Base-by-base conservation (phyloP, 2,888 invertebrate species). In the Iphiclides podalirius region DNA sequence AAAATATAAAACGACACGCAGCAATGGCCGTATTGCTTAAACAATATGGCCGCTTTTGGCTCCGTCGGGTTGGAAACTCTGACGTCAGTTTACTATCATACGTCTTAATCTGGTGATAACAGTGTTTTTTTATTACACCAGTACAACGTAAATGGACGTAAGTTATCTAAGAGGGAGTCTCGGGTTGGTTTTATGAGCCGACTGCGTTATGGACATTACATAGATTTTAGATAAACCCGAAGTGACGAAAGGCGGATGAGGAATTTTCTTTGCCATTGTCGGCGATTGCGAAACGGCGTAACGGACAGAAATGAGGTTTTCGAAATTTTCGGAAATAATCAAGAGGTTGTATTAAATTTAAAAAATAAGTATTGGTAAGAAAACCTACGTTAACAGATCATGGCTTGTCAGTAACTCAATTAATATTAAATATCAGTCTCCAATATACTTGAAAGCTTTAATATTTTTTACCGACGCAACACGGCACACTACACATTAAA, bases 71-170 rank as follows among this genome's bases (percentile, higher is more conserved):
- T 37, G 9, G n/a, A 8, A 34, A 36, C 12, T 36, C 4, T 68
- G 67, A 66, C 71, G 68, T 70, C 69, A 69, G 55, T 39, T 14
- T 44, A 50, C 55, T 70, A 70, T 70, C 70, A 63, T 65, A 64
- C 63, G 55, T 68, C 70, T 70, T 66, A 72, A 70, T 72, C 71
- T 63, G 41, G 52, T 52, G 66, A 66, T 68, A 68, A 64, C 58
- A 52, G 51, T 38, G 55, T 60, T 57, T 63, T 70, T 70, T 72
- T 70, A 68, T 66, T 63, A 64, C 58, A 42, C 52, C 58, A 57
- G 55, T 59, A 64, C 64, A 67, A 61, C 59, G 60, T 56, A 64
- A 65, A 69, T 66, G 70, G 64, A 59, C 60, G 47, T 41, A 48
- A 61, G 59, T 64, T 68, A 66, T 68, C 68, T 64, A 55, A 57